Percentiles rank a stretch among this genome's conserved stretches.
Evolutionary conservation across 2,797 vertebrate genomes (phyloP).

Genomic region (Scarus forsteni): DNA sequence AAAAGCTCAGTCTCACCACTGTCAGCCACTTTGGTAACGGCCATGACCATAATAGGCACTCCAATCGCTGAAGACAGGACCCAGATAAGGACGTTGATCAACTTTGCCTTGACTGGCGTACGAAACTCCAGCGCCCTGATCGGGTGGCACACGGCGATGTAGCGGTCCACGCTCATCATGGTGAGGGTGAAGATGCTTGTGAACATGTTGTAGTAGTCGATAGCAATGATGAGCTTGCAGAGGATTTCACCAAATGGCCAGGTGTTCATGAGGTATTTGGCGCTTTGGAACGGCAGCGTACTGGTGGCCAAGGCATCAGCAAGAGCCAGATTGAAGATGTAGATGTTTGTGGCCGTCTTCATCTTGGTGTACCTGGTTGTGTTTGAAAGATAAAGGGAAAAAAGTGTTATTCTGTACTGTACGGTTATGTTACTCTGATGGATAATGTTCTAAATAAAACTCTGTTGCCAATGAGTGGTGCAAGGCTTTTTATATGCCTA

Average conservation of each 20-base stretch:
- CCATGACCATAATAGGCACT: slow-evolving; percentile 94
- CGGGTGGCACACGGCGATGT: slow-evolving; percentile 93
- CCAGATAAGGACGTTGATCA: slow-evolving; percentile 96
- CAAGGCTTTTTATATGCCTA: no score
- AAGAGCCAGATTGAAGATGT: slow-evolving; percentile 96
- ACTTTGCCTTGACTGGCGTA: slow-evolving; percentile 91
- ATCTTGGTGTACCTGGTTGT: slow-evolving; percentile 93
- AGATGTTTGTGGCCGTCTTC: slow-evolving; percentile 97
- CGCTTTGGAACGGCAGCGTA: slow-evolving; percentile 94
- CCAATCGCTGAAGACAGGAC: slow-evolving; percentile 92
- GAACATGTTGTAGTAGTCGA: slow-evolving; percentile 98
- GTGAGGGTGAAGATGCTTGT: slow-evolving; percentile 97
- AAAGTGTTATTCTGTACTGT: neutral
- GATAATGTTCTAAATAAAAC: no score
- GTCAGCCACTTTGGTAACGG: slow-evolving; percentile 86
- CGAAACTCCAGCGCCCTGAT: slow-evolving; percentile 92
- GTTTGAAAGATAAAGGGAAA: slow-evolving; percentile 25
- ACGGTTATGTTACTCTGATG: no score
- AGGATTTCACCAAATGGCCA: slow-evolving; percentile 94
- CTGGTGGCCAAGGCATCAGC: slow-evolving; percentile 94
- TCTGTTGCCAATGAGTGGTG: no score
- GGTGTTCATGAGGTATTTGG: slow-evolving; percentile 95
- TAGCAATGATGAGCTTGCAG: slow-evolving; percentile 93
- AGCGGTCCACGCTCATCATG: slow-evolving; percentile 97
- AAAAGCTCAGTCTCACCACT: slow-evolving; percentile 78